Percentiles rank a stretch among this genome's conserved stretches.
Conservation (phyloP, 2,113 vertebrate species). For the Clarias batrachus region DNA sequence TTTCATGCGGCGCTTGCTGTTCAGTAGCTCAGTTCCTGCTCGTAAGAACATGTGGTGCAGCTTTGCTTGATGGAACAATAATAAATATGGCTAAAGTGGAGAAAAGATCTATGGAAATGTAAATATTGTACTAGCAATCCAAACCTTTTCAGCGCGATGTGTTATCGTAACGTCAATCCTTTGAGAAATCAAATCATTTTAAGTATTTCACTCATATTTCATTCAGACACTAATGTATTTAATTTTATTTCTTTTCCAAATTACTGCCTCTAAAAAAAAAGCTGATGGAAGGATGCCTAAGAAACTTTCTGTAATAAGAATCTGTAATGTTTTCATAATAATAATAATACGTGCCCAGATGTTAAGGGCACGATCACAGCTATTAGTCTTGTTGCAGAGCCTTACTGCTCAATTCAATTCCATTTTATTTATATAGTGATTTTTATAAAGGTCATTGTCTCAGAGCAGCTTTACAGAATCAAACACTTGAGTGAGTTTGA, state of each 20-base stretch:
- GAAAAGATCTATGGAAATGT: constrained; percentile 1
- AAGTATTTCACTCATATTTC: neutral
- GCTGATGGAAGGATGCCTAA: neutral
- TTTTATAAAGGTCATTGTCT: no score
- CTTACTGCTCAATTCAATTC: neutral
- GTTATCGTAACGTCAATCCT: neutral
- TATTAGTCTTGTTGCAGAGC: neutral
- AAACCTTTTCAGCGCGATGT: constrained; percentile 11
- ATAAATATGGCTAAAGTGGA: neutral
- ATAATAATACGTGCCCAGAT: neutral
- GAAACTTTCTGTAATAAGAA: neutral
- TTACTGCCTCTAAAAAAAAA: neutral
- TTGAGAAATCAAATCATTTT: neutral
- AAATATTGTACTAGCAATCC: constrained; percentile 18
- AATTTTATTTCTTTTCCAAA: neutral
- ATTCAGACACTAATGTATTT: neutral
- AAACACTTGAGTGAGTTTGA: no score
- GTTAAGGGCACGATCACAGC: neutral
- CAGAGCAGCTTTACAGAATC: no score
- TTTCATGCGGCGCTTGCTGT: neutral
- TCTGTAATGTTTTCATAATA: neutral
- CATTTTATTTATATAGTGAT: no score
- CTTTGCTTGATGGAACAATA: constrained; percentile 29
- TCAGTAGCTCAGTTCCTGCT: constrained; percentile 20
- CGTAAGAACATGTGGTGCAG: neutral